Evolutionary conservation across 2,888 invertebrate species (phyloP).

Genomic region (Drosophila fungiperda): DNA sequence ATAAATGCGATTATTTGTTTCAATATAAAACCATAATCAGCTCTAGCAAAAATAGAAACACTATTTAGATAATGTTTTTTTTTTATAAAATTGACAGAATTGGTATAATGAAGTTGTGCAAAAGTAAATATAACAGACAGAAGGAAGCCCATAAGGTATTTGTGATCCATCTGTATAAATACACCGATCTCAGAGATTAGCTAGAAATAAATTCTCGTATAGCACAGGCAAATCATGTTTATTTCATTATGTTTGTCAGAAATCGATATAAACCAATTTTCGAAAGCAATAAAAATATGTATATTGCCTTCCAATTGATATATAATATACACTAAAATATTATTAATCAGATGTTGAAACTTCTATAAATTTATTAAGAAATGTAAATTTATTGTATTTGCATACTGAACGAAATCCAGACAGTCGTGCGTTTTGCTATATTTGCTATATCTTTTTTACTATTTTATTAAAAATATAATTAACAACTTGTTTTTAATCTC

Average conservation of each 20-base stretch:
- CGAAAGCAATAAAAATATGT: too few relatives aligned
- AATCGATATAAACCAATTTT: too few relatives aligned
- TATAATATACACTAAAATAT: neutral
- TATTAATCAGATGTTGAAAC: neutral
- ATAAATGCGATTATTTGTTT: neutral
- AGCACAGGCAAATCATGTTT: neutral
- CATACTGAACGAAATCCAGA: too few relatives aligned
- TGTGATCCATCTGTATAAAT: neutral
- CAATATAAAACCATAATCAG: neutral
- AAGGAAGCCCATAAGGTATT: accelerated
- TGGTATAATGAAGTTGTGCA: neutral
- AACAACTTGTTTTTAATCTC: neutral
- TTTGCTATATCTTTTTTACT: neutral
- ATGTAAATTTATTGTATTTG: too few relatives aligned
- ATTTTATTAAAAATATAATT: neutral
- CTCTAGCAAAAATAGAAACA: too few relatives aligned
- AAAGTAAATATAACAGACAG: neutral
- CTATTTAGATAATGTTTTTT: too few relatives aligned
- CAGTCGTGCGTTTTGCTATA: too few relatives aligned
- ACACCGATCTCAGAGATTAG: neutral
- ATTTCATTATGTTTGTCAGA: neutral
- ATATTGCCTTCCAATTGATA: too few relatives aligned
- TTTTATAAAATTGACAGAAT: neutral
- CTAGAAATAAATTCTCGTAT: neutral
- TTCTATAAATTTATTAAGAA: neutral